Evolutionary conservation across 2,797 vertebrate species (phyloP).

Genomic region (Tenualosa ilisha): DNA sequence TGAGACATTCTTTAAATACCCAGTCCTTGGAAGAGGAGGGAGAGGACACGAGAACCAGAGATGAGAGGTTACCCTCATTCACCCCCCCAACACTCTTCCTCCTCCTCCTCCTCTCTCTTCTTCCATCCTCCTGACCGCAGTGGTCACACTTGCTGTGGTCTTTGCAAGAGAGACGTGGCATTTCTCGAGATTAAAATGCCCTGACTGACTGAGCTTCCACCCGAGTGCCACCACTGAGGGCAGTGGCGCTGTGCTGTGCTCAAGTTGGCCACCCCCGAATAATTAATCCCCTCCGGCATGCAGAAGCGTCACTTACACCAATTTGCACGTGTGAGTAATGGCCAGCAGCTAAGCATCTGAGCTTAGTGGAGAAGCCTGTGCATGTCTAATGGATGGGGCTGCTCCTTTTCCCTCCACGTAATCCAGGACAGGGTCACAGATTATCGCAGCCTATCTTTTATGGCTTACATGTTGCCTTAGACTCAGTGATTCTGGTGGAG

Average conservation of each 20-base stretch:
- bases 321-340: background rate
- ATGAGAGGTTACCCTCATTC: slow-evolving; percentile 17
- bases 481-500: background rate
- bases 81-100: background rate
- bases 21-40: slow-evolving; percentile 12
- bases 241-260: background rate
- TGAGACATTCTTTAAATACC: slow-evolving; percentile 21
- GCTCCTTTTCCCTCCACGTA: background rate
- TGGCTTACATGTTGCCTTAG: background rate
- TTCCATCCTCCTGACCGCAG: background rate
- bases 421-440: background rate
- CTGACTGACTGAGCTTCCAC: background rate
- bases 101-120: background rate
- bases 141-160: background rate
- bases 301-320: background rate
- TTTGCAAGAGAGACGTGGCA: background rate
- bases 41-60: background rate
- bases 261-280: background rate
- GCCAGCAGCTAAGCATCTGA: background rate
- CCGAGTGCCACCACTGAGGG: background rate
- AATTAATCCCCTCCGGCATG: slow-evolving; percentile 6
- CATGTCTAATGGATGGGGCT: background rate
- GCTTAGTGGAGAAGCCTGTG: background rate
- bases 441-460: too few relatives aligned
- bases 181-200: background rate